Evolutionary conservation across 1,140 invertebrate genomes (phyloP), one percentile per base, ranked within the genome.

Genomic region (Spodoptera frugiperda): DNA sequence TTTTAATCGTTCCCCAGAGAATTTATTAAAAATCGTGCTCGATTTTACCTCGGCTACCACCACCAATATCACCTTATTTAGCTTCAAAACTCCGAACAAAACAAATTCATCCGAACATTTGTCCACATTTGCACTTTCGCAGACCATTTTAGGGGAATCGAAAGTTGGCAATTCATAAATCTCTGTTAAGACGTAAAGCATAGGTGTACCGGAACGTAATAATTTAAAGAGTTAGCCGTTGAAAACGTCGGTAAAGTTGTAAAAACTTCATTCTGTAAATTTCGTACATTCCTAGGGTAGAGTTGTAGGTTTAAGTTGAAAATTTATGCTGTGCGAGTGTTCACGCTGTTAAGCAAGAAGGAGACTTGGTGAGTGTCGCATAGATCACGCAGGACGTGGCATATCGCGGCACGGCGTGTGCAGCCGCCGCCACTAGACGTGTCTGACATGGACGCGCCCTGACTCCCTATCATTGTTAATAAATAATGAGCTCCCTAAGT

Each of bases 211-310:
- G 81, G 80, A 87, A 87, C 78, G 84, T 82, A 89, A 90, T 91
- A 90, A 91, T 87, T 91, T 87, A 85, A 84, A 78, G 82, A 87
- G 83, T 92, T 88, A 87, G 77, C 80, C 78, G 61, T 71, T 81
- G 83, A 84, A 85, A 89, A 86, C 80, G 78, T 85, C 59, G 78
- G 80, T 82, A 67, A 74, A 87, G 83, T 90, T 87, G 82, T 89
- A 89, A 91, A 93, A 93, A 92, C 83, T 89, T 89, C 78, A 89
- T 89, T 90, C 83, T 83, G 87, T 78, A 85, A 88, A 89, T 88
- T 88, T 86, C 80, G 82, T 84, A 88, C 84, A 87, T 91, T 88
- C 88, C 87, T 87, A 83, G 87, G 84, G 78, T 82, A 82, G 87
- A 89, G 84, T 89, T 89, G 86, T 84, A 84, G 85, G 85, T 88